Evolutionary conservation across 2,113 vertebrate genomes (phyloP), one percentile per base, ranked within the genome.

Genomic region (Colaptes auratus): DNA sequence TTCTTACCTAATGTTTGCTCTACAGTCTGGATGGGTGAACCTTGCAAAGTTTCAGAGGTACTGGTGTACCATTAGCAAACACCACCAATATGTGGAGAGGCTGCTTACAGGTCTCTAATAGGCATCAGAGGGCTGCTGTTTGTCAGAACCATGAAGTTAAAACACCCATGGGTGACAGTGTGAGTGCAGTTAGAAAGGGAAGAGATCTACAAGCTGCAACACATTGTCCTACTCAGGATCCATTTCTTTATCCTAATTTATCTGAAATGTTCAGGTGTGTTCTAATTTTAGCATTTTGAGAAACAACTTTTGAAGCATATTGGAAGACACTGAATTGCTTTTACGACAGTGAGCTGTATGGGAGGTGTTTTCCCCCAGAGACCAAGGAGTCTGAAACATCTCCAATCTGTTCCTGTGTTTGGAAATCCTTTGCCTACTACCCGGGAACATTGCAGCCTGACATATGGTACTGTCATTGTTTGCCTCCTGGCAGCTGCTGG

Each of bases 401-500:
- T 82, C 69, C 79, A 92, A 71, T 93, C 82, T 93, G 91, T 85
- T 93, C 56, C 71, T 92, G 27, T 69, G 65, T 91, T 92, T 88
- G 71, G 63, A 92, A 95, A 92, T 74, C 52, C 63, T 55, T 94
- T 90, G 66, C 71, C 71, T 80, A 33, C 84, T 88, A 79, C 94
- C 78, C 84, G 74, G 89, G 89, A 91, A 77, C 82, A 44, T 80
- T 69, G 39, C 75, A 74, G 53, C 64, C 67, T 79, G 91, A 88
- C 91, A 88, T 92, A 95, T 91, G 86, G 91, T 80, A n/a, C 75
- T 80, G 89, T 59, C 82, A 76, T 80, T 89, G 59, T 82, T 83
- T 87, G 73, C 46, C 81, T 95, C n/a, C 81, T 93, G 77, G 81
- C 73, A 92, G 19, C 55, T 82, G 65, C 50, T 13, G 50, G 69